These are phyloP conservation scores for Tachypleus tridentatus DNA, from an alignment of 1,140 invertebrate genomes.

Conservation along the genomic window DNA sequence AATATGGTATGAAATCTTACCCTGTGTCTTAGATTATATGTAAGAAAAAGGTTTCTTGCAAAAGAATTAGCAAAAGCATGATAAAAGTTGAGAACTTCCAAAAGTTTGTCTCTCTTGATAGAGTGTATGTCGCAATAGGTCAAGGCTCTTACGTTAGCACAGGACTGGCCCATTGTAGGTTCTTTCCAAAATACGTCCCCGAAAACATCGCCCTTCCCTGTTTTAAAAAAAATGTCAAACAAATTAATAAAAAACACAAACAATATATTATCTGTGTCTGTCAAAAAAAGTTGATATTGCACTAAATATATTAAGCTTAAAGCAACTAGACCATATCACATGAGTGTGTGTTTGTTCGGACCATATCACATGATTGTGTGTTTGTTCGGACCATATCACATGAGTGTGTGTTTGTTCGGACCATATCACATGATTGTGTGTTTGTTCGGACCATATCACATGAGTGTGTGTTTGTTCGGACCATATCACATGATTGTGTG, in stretches of 20 bases:
- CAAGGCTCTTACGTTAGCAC: slow-evolving; percentile 93
- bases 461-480: too few relatives aligned
- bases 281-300: too few relatives aligned
- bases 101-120: slow-evolving; percentile 88
- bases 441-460: too few relatives aligned
- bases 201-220: slow-evolving; percentile 94
- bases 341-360: too few relatives aligned
- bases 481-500: too few relatives aligned
- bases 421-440: too few relatives aligned
- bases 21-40: slow-evolving; percentile 94
- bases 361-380: too few relatives aligned
- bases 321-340: too few relatives aligned
- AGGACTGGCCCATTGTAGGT: slow-evolving; percentile 87
- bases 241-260: slow-evolving; percentile 3
- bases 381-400: too few relatives aligned
- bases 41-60: slow-evolving; percentile 91
- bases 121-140: slow-evolving; percentile 99
- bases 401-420: too few relatives aligned
- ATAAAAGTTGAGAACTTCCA: slow-evolving; percentile 98
- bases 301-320: too few relatives aligned
- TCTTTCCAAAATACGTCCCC: slow-evolving; percentile 99
- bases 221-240: background rate
- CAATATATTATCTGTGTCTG: too few relatives aligned
- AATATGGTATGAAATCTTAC: slow-evolving; percentile 38
- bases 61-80: slow-evolving; percentile 99